A percentile compares a stretch with the other conserved stretches of the same genome.
phyloP scores from a whole-genome alignment of 2,113 vertebrate species.

The Suricata suricatta region DNA sequence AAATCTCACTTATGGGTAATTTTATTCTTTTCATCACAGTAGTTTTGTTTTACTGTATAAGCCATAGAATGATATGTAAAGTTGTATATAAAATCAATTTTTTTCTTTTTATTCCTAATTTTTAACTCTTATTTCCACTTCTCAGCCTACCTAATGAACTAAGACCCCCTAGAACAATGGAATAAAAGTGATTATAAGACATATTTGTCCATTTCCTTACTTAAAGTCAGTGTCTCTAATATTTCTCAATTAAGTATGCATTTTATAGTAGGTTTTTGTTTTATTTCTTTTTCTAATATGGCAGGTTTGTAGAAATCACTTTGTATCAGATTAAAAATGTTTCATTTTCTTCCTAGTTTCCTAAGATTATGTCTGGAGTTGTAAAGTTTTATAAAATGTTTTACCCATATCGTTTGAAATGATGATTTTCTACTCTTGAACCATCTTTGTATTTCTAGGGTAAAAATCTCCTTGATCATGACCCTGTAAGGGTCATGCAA shows the following conservation, averaged over 20 bases:
- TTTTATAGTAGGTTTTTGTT: not conserved
- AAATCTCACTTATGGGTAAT: not conserved
- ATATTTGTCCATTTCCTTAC: not conserved
- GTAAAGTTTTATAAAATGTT: not conserved
- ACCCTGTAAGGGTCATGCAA: not conserved
- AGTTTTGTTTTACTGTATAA: not conserved
- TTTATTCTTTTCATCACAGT: not conserved
- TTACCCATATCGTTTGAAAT: not conserved
- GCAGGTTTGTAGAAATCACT: not conserved
- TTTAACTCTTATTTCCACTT: slow-evolving; percentile 21
- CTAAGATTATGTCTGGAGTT: not conserved
- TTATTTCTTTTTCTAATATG: not conserved
- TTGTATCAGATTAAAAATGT: not conserved
- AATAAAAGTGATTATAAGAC: not conserved
- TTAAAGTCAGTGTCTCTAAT: not conserved
- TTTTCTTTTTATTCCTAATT: slow-evolving; percentile 34
- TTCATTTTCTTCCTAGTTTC: not conserved
- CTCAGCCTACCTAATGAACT: not conserved
- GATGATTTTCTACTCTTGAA: not conserved
- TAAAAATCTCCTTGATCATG: not conserved
- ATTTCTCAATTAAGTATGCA: not conserved
- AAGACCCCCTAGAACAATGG: not conserved
- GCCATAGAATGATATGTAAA: not conserved
- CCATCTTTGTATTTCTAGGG: not conserved
- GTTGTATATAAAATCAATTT: not conserved